Evolutionary conservation across 2,797 vertebrate genomes (phyloP).

Genomic region (Hirundo rustica): DNA sequence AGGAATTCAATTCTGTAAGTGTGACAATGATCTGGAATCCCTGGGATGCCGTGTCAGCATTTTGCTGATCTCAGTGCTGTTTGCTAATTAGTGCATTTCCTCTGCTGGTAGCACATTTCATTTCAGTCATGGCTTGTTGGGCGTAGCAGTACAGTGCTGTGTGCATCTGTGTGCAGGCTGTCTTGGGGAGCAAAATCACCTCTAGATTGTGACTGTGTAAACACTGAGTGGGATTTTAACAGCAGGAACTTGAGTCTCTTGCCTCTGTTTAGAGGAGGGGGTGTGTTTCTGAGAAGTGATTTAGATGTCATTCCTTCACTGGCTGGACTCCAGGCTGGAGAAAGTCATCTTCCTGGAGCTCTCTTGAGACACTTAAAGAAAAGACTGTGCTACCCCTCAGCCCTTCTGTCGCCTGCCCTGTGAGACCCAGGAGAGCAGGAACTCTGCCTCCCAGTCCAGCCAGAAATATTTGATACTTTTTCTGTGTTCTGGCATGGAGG

Average conservation of each 20-base stretch:
- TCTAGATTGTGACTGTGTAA: neutral
- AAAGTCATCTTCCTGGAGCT: neutral
- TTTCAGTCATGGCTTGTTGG: neutral
- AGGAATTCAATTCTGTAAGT: neutral
- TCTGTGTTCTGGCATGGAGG: neutral
- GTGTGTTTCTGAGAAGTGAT: neutral
- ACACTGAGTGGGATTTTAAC: neutral
- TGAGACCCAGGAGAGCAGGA: neutral
- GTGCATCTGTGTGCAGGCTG: neutral
- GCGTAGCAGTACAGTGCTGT: neutral
- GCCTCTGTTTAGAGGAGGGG: neutral
- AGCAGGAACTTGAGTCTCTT: neutral
- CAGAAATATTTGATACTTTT: neutral
- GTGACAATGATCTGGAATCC: neutral
- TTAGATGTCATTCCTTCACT: neutral
- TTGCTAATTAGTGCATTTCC: neutral
- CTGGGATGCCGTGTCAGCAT: neutral
- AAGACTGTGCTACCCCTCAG: neutral
- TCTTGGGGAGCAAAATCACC: neutral
- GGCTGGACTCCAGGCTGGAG: conserved; percentile 4
- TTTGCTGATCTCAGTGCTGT: neutral
- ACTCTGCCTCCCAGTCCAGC: neutral
- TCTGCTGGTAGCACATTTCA: neutral
- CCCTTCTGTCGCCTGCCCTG: neutral
- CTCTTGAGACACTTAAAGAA: neutral